Evolutionary conservation across 2,888 invertebrate genomes (phyloP).

Genomic region (Pedicia rivosa): DNA sequence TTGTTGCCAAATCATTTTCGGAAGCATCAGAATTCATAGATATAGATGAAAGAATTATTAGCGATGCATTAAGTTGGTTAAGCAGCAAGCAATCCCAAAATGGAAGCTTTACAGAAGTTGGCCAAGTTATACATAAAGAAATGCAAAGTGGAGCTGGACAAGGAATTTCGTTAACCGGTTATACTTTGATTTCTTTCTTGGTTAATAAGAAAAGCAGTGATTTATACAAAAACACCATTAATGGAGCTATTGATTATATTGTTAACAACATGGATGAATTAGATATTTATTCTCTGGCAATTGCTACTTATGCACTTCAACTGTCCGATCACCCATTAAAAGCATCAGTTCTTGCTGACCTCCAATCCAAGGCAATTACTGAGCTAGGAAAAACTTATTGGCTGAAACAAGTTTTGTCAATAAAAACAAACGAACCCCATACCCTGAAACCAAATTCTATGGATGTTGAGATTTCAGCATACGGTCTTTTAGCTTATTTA

Average conservation of each 20-base stretch:
- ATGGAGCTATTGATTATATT: conserved; percentile 62
- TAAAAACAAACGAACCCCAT: conserved; percentile 49
- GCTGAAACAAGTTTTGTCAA: conserved; percentile 42
- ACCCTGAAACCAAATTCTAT: conserved; percentile 47
- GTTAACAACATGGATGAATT: conserved; percentile 45
- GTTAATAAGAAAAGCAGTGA: conserved; percentile 35
- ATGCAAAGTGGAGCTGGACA: conserved; percentile 58
- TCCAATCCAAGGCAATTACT: conserved; percentile 35
- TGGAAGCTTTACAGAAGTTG: conserved; percentile 71
- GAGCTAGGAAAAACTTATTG: conserved; percentile 61
- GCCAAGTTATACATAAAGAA: conserved; percentile 46
- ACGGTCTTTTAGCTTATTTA: conserved; percentile 58
- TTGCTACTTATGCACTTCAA: conserved; percentile 62
- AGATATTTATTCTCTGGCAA: conserved; percentile 59
- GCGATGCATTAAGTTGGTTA: conserved; percentile 54
- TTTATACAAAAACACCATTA: conserved; percentile 47
- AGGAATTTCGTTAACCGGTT: conserved; percentile 66
- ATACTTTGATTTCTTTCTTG: conserved; percentile 55
- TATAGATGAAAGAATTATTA: conserved; percentile 51
- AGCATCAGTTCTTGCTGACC: conserved; percentile 40
- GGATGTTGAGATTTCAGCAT: conserved; percentile 71
- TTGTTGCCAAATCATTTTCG: conserved; percentile 61
- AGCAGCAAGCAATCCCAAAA: conserved; percentile 47
- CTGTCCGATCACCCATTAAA: conserved; percentile 55
- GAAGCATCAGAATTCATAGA: conserved; percentile 54